These are phyloP conservation scores for Philhelius pedissequus DNA, from an alignment of 2,888 invertebrate species.

Conservation along the genomic window DNA sequence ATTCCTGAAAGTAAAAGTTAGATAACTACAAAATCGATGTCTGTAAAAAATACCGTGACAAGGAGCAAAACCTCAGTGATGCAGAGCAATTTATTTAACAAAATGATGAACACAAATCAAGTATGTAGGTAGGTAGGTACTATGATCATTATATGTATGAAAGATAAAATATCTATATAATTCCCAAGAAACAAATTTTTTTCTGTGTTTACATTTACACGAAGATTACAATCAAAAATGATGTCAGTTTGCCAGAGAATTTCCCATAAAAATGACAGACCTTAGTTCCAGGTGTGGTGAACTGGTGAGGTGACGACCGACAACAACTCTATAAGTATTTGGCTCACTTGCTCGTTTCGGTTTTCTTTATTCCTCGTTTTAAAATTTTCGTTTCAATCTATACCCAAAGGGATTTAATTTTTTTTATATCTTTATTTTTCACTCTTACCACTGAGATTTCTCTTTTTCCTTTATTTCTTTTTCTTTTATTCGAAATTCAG, in stretches of 20 bases:
- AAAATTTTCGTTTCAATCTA: constrained; percentile 31
- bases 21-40: background rate
- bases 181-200: constrained; percentile 32
- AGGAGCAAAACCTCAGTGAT: background rate
- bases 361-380: constrained; percentile 6
- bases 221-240: constrained; percentile 57
- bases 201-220: constrained; percentile 48
- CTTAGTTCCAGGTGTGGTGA: constrained; percentile 47
- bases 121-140: background rate
- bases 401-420: background rate
- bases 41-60: background rate
- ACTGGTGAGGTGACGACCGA: background rate
- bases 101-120: constrained; percentile 6
- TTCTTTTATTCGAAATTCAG: background rate
- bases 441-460: constrained; percentile 38
- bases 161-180: background rate
- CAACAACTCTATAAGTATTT: background rate
- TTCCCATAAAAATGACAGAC: constrained; percentile 54
- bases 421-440: background rate
- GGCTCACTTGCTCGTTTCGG: constrained; percentile 34
- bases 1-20: background rate
- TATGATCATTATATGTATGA: too few relatives aligned
- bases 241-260: constrained; percentile 48
- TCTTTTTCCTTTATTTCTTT: constrained; percentile 28
- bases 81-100: constrained; percentile 24